phyloP scores from a whole-genome alignment of 2,113 vertebrate genomes.

The Neolamprologus sp. region DNA sequence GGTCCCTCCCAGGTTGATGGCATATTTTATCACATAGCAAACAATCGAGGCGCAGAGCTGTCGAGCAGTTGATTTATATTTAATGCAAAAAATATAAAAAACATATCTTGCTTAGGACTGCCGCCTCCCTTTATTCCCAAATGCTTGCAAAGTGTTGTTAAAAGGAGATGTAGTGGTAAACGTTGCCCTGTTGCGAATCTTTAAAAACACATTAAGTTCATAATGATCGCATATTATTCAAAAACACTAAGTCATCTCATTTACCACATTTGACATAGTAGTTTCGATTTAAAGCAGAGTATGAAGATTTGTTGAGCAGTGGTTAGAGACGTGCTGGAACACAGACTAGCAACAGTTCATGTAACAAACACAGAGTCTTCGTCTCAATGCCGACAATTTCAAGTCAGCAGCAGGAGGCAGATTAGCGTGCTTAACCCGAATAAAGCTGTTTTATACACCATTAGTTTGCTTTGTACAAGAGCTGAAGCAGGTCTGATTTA shows the following conservation, averaged over 20 bases:
- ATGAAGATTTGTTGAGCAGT: neutral
- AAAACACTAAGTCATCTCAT: neutral
- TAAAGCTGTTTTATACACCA: neutral
- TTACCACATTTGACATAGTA: neutral
- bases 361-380: neutral
- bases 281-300: neutral
- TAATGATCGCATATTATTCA: neutral
- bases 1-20: neutral
- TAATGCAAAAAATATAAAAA: neutral
- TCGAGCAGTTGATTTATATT: neutral
- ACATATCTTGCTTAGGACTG: neutral
- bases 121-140: neutral
- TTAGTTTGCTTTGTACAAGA: neutral
- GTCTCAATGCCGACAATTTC: neutral
- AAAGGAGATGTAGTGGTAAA: neutral
- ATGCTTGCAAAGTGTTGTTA: neutral
- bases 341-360: neutral
- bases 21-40: neutral
- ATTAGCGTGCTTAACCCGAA: neutral
- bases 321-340: neutral
- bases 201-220: neutral
- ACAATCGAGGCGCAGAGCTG: neutral
- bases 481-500: neutral
- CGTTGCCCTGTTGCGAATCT: neutral
- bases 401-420: neutral